phyloP scores from a whole-genome alignment of 2,888 invertebrate species.

The Drosophila paranaensis region DNA sequence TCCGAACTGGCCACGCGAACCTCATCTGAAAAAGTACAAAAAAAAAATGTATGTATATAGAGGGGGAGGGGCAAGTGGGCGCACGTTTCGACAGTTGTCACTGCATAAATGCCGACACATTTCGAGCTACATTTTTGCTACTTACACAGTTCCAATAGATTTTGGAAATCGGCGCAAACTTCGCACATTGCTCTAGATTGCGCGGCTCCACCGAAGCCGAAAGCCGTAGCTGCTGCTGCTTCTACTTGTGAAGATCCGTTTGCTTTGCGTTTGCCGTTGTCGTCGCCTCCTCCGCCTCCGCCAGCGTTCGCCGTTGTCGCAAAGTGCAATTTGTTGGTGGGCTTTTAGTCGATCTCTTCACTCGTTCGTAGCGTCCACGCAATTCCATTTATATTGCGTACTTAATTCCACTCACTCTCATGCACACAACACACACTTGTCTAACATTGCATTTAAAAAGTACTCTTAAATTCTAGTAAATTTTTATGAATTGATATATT shows the following conservation, averaged over 20 bases:
- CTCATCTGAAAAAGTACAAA: conserved; percentile 87
- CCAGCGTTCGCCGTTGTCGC: conserved; percentile 53
- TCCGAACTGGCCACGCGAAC: conserved; percentile 91
- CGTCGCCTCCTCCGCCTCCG: conserved; percentile 45
- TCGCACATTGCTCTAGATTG: conserved; percentile 90
- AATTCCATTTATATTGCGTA: conserved; percentile 76
- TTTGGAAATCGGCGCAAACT: conserved; percentile 96
- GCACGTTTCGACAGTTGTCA: conserved; percentile 40
- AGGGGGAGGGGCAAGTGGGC: conserved; percentile 27
- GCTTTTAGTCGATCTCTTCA: conserved; percentile 59
- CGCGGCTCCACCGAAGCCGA: conserved; percentile 38
- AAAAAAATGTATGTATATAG: conserved; percentile 23
- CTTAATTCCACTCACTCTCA: conserved; percentile 49
- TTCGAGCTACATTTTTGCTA: conserved; percentile 54
- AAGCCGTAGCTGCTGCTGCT: conserved; percentile 49
- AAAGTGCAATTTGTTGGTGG: conserved; percentile 64
- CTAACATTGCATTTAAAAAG: conserved; percentile 64
- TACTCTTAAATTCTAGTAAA: conserved; percentile 62
- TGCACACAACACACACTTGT: conserved; percentile 62
- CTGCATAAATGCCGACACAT: conserved; percentile 51
- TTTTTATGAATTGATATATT: conserved; percentile 64
- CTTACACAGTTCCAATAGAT: conserved; percentile 94
- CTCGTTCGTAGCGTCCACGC: conserved; percentile 51
- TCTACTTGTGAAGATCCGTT: conserved; percentile 62
- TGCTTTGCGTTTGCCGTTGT: conserved; percentile 46